Conservation (phyloP, 2,888 invertebrate genomes). For the Acleris cristana region DNA sequence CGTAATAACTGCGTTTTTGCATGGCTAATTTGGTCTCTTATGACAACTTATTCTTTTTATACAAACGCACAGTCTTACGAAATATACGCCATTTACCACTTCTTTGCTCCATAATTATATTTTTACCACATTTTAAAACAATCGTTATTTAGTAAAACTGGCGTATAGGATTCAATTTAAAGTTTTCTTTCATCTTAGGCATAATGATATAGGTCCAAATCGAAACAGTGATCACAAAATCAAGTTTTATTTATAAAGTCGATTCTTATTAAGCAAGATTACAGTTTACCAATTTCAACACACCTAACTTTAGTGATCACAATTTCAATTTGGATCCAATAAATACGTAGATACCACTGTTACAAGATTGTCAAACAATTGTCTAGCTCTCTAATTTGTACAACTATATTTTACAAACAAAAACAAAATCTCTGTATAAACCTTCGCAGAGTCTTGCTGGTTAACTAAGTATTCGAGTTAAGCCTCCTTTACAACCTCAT, state of each 20-base stretch:
- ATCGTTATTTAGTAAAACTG: not conserved
- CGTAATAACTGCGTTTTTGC: conserved; percentile 37
- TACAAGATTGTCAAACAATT: conserved; percentile 32
- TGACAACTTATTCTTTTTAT: conserved; percentile 36
- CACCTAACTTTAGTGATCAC: too few species aligned
- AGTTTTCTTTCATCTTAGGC: conserved; percentile 16
- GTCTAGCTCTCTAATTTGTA: conserved; percentile 36
- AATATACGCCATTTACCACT: conserved; percentile 10
- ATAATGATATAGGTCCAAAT: not conserved
- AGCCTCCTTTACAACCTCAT: conserved; percentile 34
- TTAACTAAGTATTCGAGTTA: conserved; percentile 57
- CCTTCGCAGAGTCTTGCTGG: conserved; percentile 49
- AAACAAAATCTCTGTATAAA: conserved; percentile 15
- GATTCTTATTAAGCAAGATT: too few species aligned
- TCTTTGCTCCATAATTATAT: not conserved
- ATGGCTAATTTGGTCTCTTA: conserved; percentile 44
- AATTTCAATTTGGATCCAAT: not conserved
- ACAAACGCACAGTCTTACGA: not conserved
- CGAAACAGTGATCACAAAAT: too few species aligned
- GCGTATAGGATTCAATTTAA: conserved; percentile 19
- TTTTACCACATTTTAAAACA: too few species aligned
- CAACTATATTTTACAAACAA: conserved; percentile 31
- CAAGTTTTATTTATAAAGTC: too few species aligned
- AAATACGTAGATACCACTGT: conserved; percentile 22
- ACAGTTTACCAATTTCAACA: too few species aligned